These are phyloP conservation scores for Neopipo cinnamomea DNA, from an alignment of 2,113 vertebrate species.

Conservation along the genomic window DNA sequence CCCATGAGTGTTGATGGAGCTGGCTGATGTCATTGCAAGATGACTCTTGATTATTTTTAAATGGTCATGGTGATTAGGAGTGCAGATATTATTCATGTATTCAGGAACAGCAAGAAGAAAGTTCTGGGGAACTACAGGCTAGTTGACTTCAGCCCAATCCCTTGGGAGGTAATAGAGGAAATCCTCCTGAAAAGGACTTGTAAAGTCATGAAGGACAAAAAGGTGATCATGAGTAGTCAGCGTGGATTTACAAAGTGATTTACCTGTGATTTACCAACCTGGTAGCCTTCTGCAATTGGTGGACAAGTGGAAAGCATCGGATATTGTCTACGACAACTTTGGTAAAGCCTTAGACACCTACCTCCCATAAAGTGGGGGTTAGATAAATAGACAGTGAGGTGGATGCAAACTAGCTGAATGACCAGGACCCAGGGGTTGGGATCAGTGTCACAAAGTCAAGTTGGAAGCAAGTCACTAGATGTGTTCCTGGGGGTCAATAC, in stretches of 20 bases:
- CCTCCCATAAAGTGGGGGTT: neutral
- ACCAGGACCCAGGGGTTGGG: neutral
- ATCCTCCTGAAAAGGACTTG: neutral
- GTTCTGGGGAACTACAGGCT: neutral
- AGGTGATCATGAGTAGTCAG: neutral
- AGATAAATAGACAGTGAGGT: neutral
- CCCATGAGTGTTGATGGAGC: neutral
- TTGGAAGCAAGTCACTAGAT: neutral
- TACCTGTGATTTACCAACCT: neutral
- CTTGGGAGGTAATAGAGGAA: neutral
- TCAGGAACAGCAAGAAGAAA: neutral
- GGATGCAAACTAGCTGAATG: neutral
- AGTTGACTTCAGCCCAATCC: neutral
- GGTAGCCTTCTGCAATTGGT: neutral
- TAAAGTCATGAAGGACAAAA: neutral
- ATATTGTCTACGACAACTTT: neutral
- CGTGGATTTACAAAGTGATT: neutral
- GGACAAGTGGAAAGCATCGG: neutral
- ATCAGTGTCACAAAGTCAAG: neutral
- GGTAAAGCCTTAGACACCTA: neutral
- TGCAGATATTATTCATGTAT: neutral
- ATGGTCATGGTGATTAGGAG: neutral
- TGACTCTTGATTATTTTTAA: neutral
- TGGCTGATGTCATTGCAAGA: neutral
- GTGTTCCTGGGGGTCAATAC: neutral